Base-by-base conservation (phyloP, 2,888 invertebrate species). In the Meliscaeva auricollis region DNA sequence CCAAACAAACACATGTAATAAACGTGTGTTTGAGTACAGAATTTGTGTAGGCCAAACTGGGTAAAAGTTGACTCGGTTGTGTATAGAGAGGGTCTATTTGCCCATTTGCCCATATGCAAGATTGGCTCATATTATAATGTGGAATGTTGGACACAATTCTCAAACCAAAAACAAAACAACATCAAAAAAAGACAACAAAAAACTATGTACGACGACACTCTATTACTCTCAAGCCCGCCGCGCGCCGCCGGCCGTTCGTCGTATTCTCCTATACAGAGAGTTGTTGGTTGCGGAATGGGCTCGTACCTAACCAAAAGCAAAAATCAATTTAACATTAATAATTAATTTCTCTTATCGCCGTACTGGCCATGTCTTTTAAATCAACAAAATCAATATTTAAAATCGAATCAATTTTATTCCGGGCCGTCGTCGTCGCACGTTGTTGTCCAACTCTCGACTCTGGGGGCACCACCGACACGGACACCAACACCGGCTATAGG, bases 321-420 rank as follows among this genome's bases (percentile, higher is more conserved):
- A 87, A 87, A 87, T 88, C 88, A 88, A 88, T 88, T 89, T 88
- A 73, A 81, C 87, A 90, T 88, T 90, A 90, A 90, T 90, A 90
- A 90, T 91, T 90, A 90, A 90, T 90, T 91, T 90, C 89, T 88
- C 89, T 89, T 89, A 88, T 88, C 88, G 87, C 83, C 50, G 87
- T 66, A 88, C 88, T 78, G 78, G 87, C 78, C 89, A 87, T 88
- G 89, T 89, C 88, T 88, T 88, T 88, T 90, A 91, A 91, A 90
- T 91, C 91, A 90, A 90, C 91, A 91, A 90, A 91, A 91, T 91
- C 90, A 91, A 91, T 91, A 91, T 90, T 91, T 91, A 91, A 91
- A 91, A 91, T 91, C 91, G 89, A 90, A 91, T 91, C 91, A 91
- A 91, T 91, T 88, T 79, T 78, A 77, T 81, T 81, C 44, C 85